Base-by-base conservation (phyloP, 1,140 invertebrate genomes). In the Tetranychus cinnabarinus region DNA sequence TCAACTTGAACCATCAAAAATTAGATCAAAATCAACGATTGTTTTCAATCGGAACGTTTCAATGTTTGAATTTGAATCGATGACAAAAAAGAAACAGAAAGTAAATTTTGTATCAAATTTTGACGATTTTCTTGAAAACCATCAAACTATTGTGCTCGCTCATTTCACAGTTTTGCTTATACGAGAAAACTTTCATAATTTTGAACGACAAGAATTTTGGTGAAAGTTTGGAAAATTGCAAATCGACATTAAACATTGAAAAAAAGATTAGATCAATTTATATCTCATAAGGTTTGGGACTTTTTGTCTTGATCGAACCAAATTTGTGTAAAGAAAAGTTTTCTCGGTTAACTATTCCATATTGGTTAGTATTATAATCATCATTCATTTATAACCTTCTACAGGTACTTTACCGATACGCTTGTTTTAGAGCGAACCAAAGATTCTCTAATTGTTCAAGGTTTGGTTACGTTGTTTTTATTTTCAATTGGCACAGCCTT, bases 401-500 rank as follows among this genome's bases (percentile, higher is more conserved):
- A 35, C 8, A 58, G 61, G 1, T 62, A 58, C 23, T 62, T 62
- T 35, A 50, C 37, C 23, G 50, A 62, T 55, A 2, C 23, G 2
- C 13, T 59, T 15, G 61, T 62, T 5, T 37, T 62, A 6, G 35
- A 54, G 12, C 12, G 58, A 54, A 62, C 56, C n/a, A 47, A 42
- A 31, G 12, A 62, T 31, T 59, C 57, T 13, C 33, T 58, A n/a
- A 34, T 62, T 50, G 6, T 62, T 33, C 61, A 62, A 59, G 61
- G 57, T 35, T 52, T 54, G 13, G 47, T 59, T 13, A 54, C 61
- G 6, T 54, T 59, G 13, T 23, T 54, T 35, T 36, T 62, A 35
- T 62, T 62, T 42, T 5, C 48, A 3, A 50, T 59, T 52, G 61
- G 61, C 13, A 45, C 59, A 36, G 23, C 36, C 3, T 45, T 62